These are phyloP conservation scores for Silurus aristotelis DNA, from an alignment of 2,797 vertebrate species.

Conservation along the genomic window DNA sequence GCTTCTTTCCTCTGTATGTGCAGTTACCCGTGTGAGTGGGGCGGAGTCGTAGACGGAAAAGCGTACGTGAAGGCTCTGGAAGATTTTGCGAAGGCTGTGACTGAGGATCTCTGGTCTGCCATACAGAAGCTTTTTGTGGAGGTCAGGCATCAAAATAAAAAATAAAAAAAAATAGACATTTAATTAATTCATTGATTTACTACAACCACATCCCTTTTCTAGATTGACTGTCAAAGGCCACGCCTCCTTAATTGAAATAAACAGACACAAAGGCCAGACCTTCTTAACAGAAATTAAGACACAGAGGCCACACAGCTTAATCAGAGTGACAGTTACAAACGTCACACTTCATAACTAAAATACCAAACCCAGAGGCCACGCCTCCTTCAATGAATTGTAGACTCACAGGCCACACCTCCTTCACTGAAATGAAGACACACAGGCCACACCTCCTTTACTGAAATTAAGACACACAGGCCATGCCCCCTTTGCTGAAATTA, in stretches of 20 bases:
- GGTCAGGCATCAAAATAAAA: constrained; percentile 62
- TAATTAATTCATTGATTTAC: background rate
- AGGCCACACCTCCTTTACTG: background rate
- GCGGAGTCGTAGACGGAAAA: constrained; percentile 74
- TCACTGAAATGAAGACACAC: background rate
- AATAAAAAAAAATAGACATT: background rate
- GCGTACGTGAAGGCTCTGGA: constrained; percentile 79
- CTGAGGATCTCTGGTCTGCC: constrained; percentile 80
- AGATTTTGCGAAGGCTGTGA: constrained; percentile 74
- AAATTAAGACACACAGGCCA: background rate
- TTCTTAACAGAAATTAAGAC: background rate
- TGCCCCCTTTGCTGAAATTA: background rate
- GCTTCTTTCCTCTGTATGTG: background rate
- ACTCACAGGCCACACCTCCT: background rate
- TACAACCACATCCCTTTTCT: background rate
- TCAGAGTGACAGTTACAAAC: background rate
- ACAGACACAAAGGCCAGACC: background rate
- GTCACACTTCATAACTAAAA: background rate
- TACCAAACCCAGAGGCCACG: background rate
- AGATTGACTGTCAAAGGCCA: background rate
- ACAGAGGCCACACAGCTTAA: background rate
- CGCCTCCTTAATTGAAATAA: background rate
- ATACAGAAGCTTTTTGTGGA: constrained; percentile 75
- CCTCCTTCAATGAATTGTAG: background rate
- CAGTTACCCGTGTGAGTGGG: constrained; percentile 83